Base-by-base conservation (phyloP, 2,797 vertebrate species). In the Sebastes trivittatus region DNA sequence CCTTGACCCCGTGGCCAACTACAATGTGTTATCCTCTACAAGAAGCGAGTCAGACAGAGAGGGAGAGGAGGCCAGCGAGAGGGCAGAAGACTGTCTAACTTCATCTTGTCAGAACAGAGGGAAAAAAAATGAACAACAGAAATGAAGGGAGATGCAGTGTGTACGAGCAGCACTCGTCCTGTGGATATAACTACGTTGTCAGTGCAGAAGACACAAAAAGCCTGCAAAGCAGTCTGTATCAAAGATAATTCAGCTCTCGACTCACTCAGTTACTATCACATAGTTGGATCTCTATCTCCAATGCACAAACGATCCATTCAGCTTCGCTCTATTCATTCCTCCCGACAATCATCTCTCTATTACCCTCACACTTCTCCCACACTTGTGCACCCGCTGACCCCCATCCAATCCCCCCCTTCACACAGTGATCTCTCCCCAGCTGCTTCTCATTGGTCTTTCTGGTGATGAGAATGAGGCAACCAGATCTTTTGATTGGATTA, bases 401-500 rank as follows among this genome's bases (percentile, higher is more conserved):
- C 66, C 69, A 20, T 36, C 13, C 72, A 68, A 3, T 13, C 4
- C 8, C 29, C 72, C 88, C 89, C 23, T 83, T 81, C 91, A 88
- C 87, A 87, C 32, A 38, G 83, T 88, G 88, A 92, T 84, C 76
- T 93, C 85, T 55, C 78, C 91, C 84, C 79, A 63, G 78, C 71
- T 69, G 63, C 60, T 75, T 80, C 82, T 78, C 70, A 94, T 93
- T 95, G 94, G 94, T 84, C 80, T 62, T 42, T 71, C 54, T 30
- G n/a, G 6, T 46, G 46, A 72, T 56, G 77, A 46, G 52, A 81
- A 86, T 25, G 73, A 36, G 72, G 62, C 22, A 64, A 42, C 25
- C 30, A 3, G 80, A 64, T 52, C 62, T 32, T 88, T 78, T 88
- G 82, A 95, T 95, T 95, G 94, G 94, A 84, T 86, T 74, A 73